These are phyloP conservation scores for Tachysurus vachellii DNA, from an alignment of 2,113 vertebrate genomes.

Conservation along the genomic window DNA sequence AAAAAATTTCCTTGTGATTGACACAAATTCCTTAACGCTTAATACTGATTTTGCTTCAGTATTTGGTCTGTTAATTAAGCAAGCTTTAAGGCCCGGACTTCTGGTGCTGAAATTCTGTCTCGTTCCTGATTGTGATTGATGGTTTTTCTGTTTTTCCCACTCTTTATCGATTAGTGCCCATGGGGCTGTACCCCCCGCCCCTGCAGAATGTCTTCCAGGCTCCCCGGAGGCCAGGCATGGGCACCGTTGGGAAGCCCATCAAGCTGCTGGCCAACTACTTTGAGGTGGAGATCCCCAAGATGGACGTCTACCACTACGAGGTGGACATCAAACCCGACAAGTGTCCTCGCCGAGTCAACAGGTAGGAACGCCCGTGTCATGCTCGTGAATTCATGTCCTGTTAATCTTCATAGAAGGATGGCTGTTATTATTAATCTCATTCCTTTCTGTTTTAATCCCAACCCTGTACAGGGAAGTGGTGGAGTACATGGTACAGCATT, in stretches of 20 bases:
- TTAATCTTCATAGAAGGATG: background rate
- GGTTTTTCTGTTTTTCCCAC: background rate
- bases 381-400: background rate
- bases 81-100: background rate
- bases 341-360: slow-evolving; percentile 98
- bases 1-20: background rate
- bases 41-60: background rate
- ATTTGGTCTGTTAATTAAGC: background rate
- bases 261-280: slow-evolving; percentile 99
- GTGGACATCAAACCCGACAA: slow-evolving; percentile 99
- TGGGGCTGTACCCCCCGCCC: slow-evolving; percentile 91
- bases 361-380: slow-evolving; percentile 66
- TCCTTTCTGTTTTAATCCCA: background rate
- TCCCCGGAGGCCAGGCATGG: slow-evolving; percentile 94
- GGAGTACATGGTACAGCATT: slow-evolving; percentile 99
- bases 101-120: background rate
- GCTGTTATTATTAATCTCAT: background rate
- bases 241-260: slow-evolving; percentile 98
- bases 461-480: slow-evolving; percentile 86
- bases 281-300: slow-evolving; percentile 99
- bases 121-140: background rate
- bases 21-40: background rate
- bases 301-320: slow-evolving; percentile 97
- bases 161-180: slow-evolving; percentile 71
- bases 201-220: slow-evolving; percentile 99